Evolutionary conservation across 2,888 invertebrate genomes (phyloP).

Genomic region (Boloria selene): DNA sequence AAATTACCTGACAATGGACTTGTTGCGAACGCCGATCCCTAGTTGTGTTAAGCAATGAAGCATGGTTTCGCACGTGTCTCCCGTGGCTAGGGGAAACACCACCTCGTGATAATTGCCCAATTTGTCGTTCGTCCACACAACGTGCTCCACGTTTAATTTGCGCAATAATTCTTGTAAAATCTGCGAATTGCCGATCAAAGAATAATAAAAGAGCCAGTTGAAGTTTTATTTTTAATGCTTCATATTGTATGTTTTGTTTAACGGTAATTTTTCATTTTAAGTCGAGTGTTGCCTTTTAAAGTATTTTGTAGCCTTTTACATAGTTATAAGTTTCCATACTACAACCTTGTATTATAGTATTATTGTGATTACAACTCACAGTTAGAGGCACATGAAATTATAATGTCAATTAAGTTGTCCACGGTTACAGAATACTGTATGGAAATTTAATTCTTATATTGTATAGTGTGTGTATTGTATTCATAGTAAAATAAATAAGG

Average conservation of each 20-base stretch:
- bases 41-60: conserved; percentile 88
- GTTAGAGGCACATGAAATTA: not conserved
- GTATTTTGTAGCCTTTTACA: too few species aligned
- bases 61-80: conserved; percentile 88
- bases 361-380: too few species aligned
- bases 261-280: too few species aligned
- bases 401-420: not conserved
- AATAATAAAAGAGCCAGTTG: not conserved
- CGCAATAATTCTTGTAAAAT: conserved; percentile 85
- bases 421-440: not conserved
- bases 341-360: too few species aligned
- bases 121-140: conserved; percentile 87
- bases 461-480: conserved; percentile 2
- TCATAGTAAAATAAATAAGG: not conserved
- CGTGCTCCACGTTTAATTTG: conserved; percentile 86
- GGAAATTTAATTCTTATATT: not conserved
- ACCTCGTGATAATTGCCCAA: conserved; percentile 86
- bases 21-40: conserved; percentile 86
- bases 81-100: conserved; percentile 86
- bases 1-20: conserved; percentile 86
- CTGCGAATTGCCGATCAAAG: conserved; percentile 55
- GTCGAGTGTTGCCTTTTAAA: too few species aligned
- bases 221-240: too few species aligned
- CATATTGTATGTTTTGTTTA: too few species aligned
- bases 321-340: too few species aligned